Base-by-base conservation (phyloP, 2,888 invertebrate species). In the Ametastegia equiseti region DNA sequence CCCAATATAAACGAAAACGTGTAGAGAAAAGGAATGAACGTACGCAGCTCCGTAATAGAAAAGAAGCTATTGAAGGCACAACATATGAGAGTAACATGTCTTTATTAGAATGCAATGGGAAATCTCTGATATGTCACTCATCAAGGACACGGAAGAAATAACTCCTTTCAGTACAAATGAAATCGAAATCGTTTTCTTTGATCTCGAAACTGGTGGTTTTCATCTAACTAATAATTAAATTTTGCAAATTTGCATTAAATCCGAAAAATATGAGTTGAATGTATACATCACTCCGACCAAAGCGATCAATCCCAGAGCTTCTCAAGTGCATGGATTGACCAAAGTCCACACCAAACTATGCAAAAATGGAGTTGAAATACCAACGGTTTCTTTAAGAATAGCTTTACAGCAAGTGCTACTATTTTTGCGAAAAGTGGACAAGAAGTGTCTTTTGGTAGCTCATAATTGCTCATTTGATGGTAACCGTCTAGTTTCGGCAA, bases 381-480 rank as follows among this genome's bases (percentile, higher is more conserved):
- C 45, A 54, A 67, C 82, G 7, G 67, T 80, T 15, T 79, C 80
- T 54, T 30, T 82, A 19, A 23, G 65, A 47, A 54, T 80, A 15
- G 82, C 81, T 23, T 47, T 69, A 69, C 63, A 78, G 33, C 63
- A 79, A 6, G 57, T 81, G 30, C 54, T 82, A 36, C 73, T 69
- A 69, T 81, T 80, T 82, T 54, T 82, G 3, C 45, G 42, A 23
- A 79, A 45, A 33, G 30, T 82, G 19, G 80, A 13, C 23, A 82
- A 80, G 79, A 80, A 50, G 5, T 82, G 83, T 65, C 42, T 69
- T 45, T 60, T 83, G 36, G 73, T 81, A 73, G 75, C 81, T 23
- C 81, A 81, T 78, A 83, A 82, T 77, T 81, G 81, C 42, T 47
- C 81, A 15, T 83, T 83, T 19, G 82, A 81, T 65, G 54, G 75